These are phyloP conservation scores for Halcyon badia DNA, from an alignment of 2,797 vertebrate species.

Conservation along the genomic window DNA sequence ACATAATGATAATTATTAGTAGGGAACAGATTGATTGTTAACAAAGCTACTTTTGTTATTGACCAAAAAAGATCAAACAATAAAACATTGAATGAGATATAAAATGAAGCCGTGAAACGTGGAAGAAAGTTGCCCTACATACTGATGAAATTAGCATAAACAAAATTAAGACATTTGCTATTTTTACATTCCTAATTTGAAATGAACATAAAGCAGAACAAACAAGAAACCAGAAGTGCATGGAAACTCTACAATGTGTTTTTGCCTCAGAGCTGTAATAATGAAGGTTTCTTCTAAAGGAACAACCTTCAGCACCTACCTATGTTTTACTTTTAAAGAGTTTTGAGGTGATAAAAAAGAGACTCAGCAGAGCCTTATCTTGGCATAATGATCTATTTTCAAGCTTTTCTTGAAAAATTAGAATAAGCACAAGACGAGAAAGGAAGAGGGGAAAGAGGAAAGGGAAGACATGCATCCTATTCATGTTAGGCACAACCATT, in stretches of 20 bases:
- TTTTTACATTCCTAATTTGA: slow-evolving; percentile 16
- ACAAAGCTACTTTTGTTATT: background rate
- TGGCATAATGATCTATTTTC: background rate
- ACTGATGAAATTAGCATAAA: background rate
- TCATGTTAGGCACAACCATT: background rate
- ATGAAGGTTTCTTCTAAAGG: background rate
- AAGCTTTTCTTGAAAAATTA: background rate
- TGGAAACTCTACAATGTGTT: background rate
- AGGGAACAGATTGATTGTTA: background rate
- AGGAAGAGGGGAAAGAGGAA: background rate
- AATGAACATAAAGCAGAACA: background rate
- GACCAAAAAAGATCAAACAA: background rate
- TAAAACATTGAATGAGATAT: background rate
- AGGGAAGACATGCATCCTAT: background rate
- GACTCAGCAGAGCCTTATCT: background rate
- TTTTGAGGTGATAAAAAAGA: background rate
- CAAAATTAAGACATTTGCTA: background rate
- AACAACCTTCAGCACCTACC: background rate
- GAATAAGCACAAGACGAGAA: background rate
- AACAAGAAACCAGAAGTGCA: background rate
- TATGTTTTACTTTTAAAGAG: background rate
- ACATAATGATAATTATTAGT: background rate
- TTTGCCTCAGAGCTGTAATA: background rate
- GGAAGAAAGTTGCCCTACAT: background rate
- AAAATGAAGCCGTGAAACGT: background rate